phyloP scores from a whole-genome alignment of 30 jellyfish, hydroid and myxozoan species.

The Rhopilema esculentum region DNA sequence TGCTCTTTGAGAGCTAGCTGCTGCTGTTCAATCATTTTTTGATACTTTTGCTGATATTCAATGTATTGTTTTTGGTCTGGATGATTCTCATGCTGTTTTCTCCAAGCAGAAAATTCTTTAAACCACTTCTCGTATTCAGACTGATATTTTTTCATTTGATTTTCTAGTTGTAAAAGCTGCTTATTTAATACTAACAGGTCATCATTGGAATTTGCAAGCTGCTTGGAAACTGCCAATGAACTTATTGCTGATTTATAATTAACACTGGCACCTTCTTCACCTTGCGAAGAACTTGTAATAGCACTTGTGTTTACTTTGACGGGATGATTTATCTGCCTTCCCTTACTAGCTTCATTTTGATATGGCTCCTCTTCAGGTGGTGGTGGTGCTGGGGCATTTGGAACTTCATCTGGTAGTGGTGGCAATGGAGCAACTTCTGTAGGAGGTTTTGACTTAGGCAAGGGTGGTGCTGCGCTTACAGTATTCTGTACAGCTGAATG shows the following conservation, averaged over 20 bases:
- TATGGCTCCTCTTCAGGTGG: constrained; percentile 60
- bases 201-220: constrained; percentile 30
- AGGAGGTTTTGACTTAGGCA: constrained; percentile 52
- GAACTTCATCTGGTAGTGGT: constrained; percentile 51
- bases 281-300: neutral
- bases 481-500: constrained; percentile 15
- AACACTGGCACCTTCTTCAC: neutral
- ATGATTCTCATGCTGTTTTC: constrained; percentile 89
- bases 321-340: neutral
- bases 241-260: constrained; percentile 33
- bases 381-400: constrained; percentile 54
- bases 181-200: constrained; percentile 52
- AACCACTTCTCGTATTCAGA: constrained; percentile 92
- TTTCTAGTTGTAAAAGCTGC: constrained; percentile 71
- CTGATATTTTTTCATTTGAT: constrained; percentile 85
- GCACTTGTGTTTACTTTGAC: neutral
- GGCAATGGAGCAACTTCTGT: constrained; percentile 47
- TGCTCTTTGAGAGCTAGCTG: constrained; percentile 80
- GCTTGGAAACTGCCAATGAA: constrained; percentile 34
- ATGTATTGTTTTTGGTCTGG: constrained; percentile 92
- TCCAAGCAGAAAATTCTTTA: constrained; percentile 86
- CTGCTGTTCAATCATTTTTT: constrained; percentile 86
- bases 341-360: neutral
- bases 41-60: constrained; percentile 91
- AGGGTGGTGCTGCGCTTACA: constrained; percentile 21